Percentiles rank a stretch among this genome's conserved stretches.
phyloP scores from a whole-genome alignment of 2,113 vertebrate species.

The Brachyistius frenatus region DNA sequence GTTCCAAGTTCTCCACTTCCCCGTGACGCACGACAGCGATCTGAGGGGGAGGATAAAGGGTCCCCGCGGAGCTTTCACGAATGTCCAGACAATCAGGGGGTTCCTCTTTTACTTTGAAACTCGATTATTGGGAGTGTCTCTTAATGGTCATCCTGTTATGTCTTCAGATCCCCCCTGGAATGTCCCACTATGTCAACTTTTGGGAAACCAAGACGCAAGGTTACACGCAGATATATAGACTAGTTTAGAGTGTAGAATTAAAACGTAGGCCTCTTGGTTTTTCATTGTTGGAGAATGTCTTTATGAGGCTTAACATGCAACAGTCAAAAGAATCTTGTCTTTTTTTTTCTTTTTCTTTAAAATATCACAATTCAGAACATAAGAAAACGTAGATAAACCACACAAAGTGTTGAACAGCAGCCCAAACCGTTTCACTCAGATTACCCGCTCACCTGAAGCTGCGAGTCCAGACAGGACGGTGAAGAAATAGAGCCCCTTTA shows the following conservation, averaged over 20 bases:
- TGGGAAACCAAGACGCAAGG: neutral
- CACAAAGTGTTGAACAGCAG: neutral
- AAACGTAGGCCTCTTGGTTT: no score
- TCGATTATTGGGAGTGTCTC: neutral
- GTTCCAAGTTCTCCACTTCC: conserved; percentile 60
- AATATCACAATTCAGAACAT: neutral
- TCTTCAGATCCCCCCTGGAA: conserved; percentile 2
- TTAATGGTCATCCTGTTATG: conserved; percentile 25
- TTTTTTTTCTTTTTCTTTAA: neutral
- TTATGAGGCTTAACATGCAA: neutral
- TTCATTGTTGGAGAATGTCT: neutral
- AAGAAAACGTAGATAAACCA: neutral
- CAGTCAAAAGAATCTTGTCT: neutral
- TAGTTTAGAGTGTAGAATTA: no score
- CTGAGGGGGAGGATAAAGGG: conserved; percentile 12
- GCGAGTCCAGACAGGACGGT: conserved; percentile 78
- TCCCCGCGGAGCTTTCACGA: conserved; percentile 45
- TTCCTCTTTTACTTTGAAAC: conserved; percentile 23
- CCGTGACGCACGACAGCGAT: conserved; percentile 66
- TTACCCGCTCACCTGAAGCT: conserved; percentile 74
- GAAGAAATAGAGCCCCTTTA: conserved; percentile 56
- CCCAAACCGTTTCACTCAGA: neutral
- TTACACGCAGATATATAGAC: no score
- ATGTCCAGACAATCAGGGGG: neutral
- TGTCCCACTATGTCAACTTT: neutral